Base-by-base conservation (phyloP, 2,797 vertebrate species). In the Anguilla obscura region DNA sequence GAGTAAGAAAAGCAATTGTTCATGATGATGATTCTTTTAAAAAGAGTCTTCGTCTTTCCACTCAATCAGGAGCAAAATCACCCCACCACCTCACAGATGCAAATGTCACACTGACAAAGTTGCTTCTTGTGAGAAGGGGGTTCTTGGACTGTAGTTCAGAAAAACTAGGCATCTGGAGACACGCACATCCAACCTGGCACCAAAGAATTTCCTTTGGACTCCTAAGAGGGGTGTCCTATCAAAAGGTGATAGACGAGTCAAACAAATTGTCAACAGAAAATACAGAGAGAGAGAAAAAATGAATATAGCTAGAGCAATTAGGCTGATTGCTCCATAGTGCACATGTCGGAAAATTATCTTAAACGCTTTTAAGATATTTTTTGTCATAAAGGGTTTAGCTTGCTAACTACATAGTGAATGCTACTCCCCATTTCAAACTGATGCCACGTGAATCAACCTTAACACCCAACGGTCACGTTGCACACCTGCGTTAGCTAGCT, bases 131-230 rank as follows among this genome's bases (percentile, higher is more conserved):
- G 94, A 93, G 90, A 95, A 89, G 91, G 95, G 84, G 88, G 89
- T 90, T 89, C 92, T 92, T 89, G 93, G 92, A 87, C 90, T 93
- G 94, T 92, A 93, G 93, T 90, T 93, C 90, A 95, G 91, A 93
- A 95, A 94, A 91, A 93, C 92, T 16, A 90, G 91, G 88, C 93
- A 92, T 89, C 92, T 92, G 87, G 93, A 94, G 90, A 95, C 87
- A 63, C 93, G 94, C 90, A 93, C 90, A 27, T 95, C 94, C 95
- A 95, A 94, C 93, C 91, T 74, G 60, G 69, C 69, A 33, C 10
- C 69, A 30, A 33, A 33, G 7, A 6, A 24, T 69, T n/a, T 69
- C n/a, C 63, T n/a, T 63, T 63, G 16, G 60, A 18, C 60, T 27
- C 16, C 14, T 58, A 3, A 18, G 16, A 58, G 12, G 52, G 9